phyloP scores from a whole-genome alignment of 2,888 invertebrate species.

The Chymomyza caudatula region DNA sequence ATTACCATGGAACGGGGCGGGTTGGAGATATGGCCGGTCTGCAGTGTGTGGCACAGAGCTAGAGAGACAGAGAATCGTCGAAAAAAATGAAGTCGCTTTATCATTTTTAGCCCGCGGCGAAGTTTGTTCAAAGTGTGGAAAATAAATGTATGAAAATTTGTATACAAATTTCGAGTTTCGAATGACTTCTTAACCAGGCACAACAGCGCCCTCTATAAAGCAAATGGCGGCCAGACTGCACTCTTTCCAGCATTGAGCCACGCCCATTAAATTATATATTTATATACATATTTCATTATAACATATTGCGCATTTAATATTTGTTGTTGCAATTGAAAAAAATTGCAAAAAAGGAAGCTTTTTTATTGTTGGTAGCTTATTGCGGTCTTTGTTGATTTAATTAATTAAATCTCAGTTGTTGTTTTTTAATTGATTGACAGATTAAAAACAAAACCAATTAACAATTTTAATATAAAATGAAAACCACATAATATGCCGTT shows the following conservation, averaged over 20 bases:
- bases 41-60: constrained; percentile 1
- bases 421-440: constrained; percentile 74
- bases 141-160: constrained; percentile 71
- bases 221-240: constrained; percentile 37
- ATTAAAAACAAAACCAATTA: constrained; percentile 75
- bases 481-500: constrained; percentile 71
- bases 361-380: constrained; percentile 64
- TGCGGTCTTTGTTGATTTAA: constrained; percentile 72
- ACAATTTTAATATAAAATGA: constrained; percentile 74
- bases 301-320: constrained; percentile 14
- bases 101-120: constrained; percentile 69
- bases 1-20: constrained; percentile 45
- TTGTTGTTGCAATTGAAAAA: not conserved
- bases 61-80: not conserved
- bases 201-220: not conserved
- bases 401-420: constrained; percentile 73
- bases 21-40: constrained; percentile 6
- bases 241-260: constrained; percentile 37
- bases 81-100: constrained; percentile 68
- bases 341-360: too few species aligned
- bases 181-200: constrained; percentile 39
- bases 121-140: constrained; percentile 69
- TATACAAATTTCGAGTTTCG: constrained; percentile 68
- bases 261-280: constrained; percentile 56
- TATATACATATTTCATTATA: constrained; percentile 30